A percentile compares a stretch with the other conserved stretches of the same genome.
Conservation (phyloP, 2,797 vertebrate genomes). For the Epinephelus awoara region DNA sequence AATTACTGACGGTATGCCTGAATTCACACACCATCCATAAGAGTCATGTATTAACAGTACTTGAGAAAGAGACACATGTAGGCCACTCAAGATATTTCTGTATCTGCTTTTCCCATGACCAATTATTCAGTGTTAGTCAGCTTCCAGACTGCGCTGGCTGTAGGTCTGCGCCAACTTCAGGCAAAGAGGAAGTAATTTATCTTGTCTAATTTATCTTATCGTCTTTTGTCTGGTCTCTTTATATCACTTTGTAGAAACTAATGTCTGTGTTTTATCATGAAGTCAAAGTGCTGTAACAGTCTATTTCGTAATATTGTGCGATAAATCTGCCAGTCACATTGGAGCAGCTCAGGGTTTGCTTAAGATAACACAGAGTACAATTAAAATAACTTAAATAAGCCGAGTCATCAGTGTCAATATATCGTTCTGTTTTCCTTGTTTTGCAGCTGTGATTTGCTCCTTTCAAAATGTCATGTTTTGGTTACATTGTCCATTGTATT, state of each 20-base stretch:
- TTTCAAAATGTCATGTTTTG: not conserved
- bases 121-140: slow-evolving; percentile 41
- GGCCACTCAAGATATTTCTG: slow-evolving; percentile 48
- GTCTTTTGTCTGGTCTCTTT: not conserved
- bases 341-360: not conserved
- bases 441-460: slow-evolving; percentile 5
- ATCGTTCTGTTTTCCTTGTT: slow-evolving; percentile 1
- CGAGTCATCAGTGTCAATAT: not conserved
- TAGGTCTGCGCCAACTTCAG: not conserved
- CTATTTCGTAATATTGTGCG: not conserved
- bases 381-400: not conserved
- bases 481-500: not conserved
- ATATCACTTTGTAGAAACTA: not conserved
- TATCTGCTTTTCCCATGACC: slow-evolving; percentile 46
- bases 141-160: slow-evolving; percentile 2
- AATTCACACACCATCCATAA: slow-evolving; percentile 51
- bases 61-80: slow-evolving; percentile 38
- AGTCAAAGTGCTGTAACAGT: not conserved
- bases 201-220: not conserved
- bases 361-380: not conserved
- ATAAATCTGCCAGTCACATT: not conserved
- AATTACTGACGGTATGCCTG: slow-evolving; percentile 61
- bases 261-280: not conserved
- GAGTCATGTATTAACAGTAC: slow-evolving; percentile 45
- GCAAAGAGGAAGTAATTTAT: slow-evolving; percentile 2